Evolutionary conservation across 30 jellyfish, hydroid and myxozoan species (phyloP), one percentile per base, ranked within the genome.

Genomic region (Hydractinia echinata): DNA sequence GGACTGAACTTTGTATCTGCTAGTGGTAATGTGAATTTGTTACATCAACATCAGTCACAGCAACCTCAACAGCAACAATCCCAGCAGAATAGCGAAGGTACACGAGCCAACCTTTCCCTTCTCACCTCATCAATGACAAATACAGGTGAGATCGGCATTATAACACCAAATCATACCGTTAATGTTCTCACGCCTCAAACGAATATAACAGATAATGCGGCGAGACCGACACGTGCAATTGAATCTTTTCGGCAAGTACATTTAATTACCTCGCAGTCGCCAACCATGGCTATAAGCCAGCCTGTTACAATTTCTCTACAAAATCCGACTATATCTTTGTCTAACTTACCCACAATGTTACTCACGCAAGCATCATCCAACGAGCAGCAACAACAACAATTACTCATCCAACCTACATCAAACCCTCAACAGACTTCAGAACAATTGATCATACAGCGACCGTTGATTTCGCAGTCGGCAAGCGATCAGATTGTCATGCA

Each of bases 231-330:
- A 19, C 73, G 21, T 54, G n/a, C 54, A 30, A 18, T 30, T 1
- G 74, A 64, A 13, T 15, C 51, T 19, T 61, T 66, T 55, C 72
- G 84, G 51, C 83, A 66, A 30, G 61, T 80, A 51, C 87, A 80
- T 66, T 21, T 80, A 61, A 80, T 80, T 8, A 61, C 83, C 4
- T 66, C 81, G 11, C 84, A 62, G 9, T 55, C 87, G 10, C 84
- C 87, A 5, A 80, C 87, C 5, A 66, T 80, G 84, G 82, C 87
- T 14, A 6, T 66, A 49, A 19, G 11, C 66, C 81, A 66, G 21
- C 87, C 87, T n/a, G 78, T 76, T 7, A 76, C 84, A 21, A 80
- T 80, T 5, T 80, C 85, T 7, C 44, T 80, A 20, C 87, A 80
- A 60, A 62, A 80, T 61, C 83, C 87, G 8, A 52, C 72, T 5